Percentiles rank a stretch among this genome's conserved stretches.
Conservation (phyloP, 1,140 invertebrate species). For the Philopotamus ludificatus region DNA sequence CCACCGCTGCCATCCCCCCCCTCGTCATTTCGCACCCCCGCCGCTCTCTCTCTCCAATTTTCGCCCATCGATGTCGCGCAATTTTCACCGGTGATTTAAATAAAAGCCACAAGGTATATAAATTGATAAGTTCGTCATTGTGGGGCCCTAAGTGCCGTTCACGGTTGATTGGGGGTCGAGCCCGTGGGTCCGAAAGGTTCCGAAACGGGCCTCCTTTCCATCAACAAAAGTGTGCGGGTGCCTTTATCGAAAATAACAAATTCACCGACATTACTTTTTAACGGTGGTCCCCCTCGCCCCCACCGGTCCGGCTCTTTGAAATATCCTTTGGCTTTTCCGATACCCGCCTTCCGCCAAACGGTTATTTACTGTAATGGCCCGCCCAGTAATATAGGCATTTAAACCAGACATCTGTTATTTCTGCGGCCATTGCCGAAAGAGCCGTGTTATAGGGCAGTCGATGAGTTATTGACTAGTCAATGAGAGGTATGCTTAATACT, state of each 20-base stretch:
- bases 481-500: neutral
- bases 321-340: slow-evolving; percentile 27
- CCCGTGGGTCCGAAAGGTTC: too few relatives aligned
- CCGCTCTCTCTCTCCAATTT: too few relatives aligned
- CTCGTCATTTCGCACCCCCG: too few relatives aligned
- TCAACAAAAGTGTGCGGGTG: slow-evolving; percentile 6
- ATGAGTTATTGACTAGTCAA: slow-evolving; percentile 20
- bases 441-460: slow-evolving; percentile 21
- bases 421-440: slow-evolving; percentile 24
- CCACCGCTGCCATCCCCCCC: too few relatives aligned
- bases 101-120: too few relatives aligned
- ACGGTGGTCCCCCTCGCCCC: neutral
- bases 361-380: slow-evolving; percentile 28
- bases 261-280: slow-evolving; percentile 27
- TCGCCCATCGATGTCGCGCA: too few relatives aligned
- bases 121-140: too few relatives aligned
- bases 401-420: slow-evolving; percentile 28
- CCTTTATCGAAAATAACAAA: slow-evolving; percentile 25
- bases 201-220: too few relatives aligned
- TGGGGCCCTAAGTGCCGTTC: too few relatives aligned
- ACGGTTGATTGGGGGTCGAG: too few relatives aligned
- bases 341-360: slow-evolving; percentile 25
- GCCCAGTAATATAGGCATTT: slow-evolving; percentile 27
- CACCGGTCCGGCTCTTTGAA: slow-evolving; percentile 20
- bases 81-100: too few relatives aligned